Conservation (phyloP, 2,888 invertebrate species). For the Maniola hyperantus region DNA sequence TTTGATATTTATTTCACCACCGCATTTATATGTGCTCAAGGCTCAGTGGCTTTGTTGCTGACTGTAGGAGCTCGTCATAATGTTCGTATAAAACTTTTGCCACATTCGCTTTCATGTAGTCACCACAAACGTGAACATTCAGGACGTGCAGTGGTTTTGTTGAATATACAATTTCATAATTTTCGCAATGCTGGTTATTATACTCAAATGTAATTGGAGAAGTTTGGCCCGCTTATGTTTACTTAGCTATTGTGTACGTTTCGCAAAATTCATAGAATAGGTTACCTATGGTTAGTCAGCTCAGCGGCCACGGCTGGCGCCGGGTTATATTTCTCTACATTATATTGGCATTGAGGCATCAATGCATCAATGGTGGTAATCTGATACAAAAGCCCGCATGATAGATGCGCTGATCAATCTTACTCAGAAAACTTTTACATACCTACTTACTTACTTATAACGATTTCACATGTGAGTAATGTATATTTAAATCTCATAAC, state of each 20-base stretch:
- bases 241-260: background rate
- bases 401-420: constrained; percentile 39
- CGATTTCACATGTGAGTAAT: background rate
- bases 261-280: constrained; percentile 24
- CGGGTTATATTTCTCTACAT: constrained; percentile 56
- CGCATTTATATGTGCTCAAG: constrained; percentile 17
- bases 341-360: constrained; percentile 47
- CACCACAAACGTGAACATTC: constrained; percentile 43
- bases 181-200: constrained; percentile 30
- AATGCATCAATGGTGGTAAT: constrained; percentile 48
- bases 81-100: constrained; percentile 31
- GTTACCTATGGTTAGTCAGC: constrained; percentile 21
- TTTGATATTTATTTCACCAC: constrained; percentile 15
- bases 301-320: constrained; percentile 47
- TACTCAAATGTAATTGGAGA: constrained; percentile 28
- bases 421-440: constrained; percentile 12
- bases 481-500: background rate
- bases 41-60: constrained; percentile 25
- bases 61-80: constrained; percentile 29
- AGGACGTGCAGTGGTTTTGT: constrained; percentile 43
- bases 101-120: constrained; percentile 36
- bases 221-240: constrained; percentile 7
- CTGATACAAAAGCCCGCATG: constrained; percentile 43
- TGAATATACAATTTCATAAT: constrained; percentile 34
- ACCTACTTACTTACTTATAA: background rate